Evolutionary conservation across 1,140 invertebrate genomes (phyloP).

Genomic region (Anastatus disparis): DNA sequence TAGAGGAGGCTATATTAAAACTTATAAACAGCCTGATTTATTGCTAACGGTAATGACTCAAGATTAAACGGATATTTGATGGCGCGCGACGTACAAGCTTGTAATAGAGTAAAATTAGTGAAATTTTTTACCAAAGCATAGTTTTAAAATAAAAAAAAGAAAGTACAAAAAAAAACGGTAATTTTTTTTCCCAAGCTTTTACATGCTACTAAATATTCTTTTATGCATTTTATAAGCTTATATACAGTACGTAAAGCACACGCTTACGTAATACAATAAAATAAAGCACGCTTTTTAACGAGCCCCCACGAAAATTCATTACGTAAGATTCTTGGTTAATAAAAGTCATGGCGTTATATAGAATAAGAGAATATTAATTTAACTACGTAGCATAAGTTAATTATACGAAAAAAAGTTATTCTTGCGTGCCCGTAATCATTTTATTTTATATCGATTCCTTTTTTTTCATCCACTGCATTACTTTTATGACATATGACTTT

Average conservation of each 20-base stretch:
- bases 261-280: not conserved
- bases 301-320: slow-evolving; percentile 12
- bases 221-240: not conserved
- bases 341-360: slow-evolving; percentile 6
- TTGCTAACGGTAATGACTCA: not conserved
- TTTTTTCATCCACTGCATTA: no score
- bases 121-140: not conserved
- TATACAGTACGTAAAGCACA: not conserved
- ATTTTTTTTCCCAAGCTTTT: not conserved
- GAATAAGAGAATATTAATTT: slow-evolving; percentile 13
- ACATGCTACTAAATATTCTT: not conserved
- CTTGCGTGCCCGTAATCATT: not conserved
- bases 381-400: slow-evolving; percentile 8
- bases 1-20: slow-evolving; percentile 12
- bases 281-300: not conserved
- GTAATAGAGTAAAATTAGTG: not conserved
- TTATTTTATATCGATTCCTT: no score
- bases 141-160: not conserved
- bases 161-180: no score
- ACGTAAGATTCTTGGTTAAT: slow-evolving; percentile 14
- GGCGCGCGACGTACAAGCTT: not conserved
- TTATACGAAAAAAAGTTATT: not conserved
- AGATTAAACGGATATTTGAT: slow-evolving; percentile 9
- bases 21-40: slow-evolving; percentile 35
- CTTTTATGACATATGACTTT: slow-evolving; percentile 19